Evolutionary conservation across 1,140 invertebrate species (phyloP), one percentile per base, ranked within the genome.

Genomic region (Lepidurus arcticus): DNA sequence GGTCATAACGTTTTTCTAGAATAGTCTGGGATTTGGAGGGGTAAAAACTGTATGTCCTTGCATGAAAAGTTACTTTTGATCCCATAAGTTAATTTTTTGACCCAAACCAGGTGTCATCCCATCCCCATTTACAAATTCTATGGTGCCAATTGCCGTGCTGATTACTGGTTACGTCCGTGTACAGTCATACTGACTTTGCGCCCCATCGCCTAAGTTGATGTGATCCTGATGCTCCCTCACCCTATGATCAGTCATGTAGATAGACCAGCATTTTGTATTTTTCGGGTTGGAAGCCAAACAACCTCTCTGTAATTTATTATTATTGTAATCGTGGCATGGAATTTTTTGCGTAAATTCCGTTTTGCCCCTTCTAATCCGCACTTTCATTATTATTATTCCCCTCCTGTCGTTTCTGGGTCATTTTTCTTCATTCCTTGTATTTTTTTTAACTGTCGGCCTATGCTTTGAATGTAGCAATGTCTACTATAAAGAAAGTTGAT

Each of bases 101-200:
- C 45, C 53, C 53, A 65, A 65, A n/a, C 16, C 21, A 7, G 16
- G 53, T 65, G 16, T 65, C 53, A 65, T 16, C 53, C 53, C 53
- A 16, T 65, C 6, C 8, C 53, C 8, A 13, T 65, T 65, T 65
- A 65, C 53, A 65, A 65, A 65, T 65, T 65, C 53, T 65, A 65
- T 65, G 53, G 53, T 65, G 53, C 53, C 53, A 65, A 65, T 65
- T 65, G 16, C 53, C n/a, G 53, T 65, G 53, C 21, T 65, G 53
- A 65, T 21, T 65, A 65, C 53, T 65, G 53, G 53, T 65, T 7
- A 65, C 53, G 53, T 65, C 53, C 53, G 53, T 65, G 53, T 65
- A 65, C 53, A 65, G 53, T 65, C 53, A 65, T 65, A 65, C 53
- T 65, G 53, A 65, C 53, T 65, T 65, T 65, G 53, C 53, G 16